Evolutionary conservation across 92 coral and sea anemone species (phyloP), one percentile per base, ranked within the genome.

Genomic region (Porites evermanni): DNA sequence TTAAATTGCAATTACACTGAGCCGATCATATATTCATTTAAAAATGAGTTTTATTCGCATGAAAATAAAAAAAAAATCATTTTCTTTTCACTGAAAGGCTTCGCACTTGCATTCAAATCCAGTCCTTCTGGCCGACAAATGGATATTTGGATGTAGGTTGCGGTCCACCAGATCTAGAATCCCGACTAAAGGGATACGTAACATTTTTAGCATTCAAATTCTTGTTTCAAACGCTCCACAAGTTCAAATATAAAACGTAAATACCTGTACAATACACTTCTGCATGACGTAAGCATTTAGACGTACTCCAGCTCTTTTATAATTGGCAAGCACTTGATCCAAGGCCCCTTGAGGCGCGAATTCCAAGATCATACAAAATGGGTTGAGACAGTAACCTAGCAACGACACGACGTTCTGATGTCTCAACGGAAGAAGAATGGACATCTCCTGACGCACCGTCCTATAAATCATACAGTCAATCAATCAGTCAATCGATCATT

Each of bases 231-330:
- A 38, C 6, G 47, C 6, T 38, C 47, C 47, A 38, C 47, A 38
- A 38, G 47, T 38, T 4, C 47, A 38, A 38, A 38, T 38, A 38
- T 6, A 13, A 21, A 14, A 6, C 6, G 2, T 70, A 81, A 68
- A 2, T 58, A 96, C 99, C 99, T 97, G 99, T 10, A 95, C 95
- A 56, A 95, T 93, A 84, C 99, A 97, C 73, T 97, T 97, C 94
- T 95, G 97, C 65, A 93, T 90, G 77, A 97, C 98, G 86, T 90
- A 97, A 44, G 98, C 94, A 75, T 95, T 94, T 0, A 97, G 93
- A 0, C 98, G 87, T 9, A 91, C 91, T 16, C 94, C 98, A 29
- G 92, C 95, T 80, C 97, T 89, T 78, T 95, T 97, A 89, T 95
- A 97, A 70, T 88, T 94, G 20, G 92, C 94, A 53, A 97, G 90